phyloP scores from a whole-genome alignment of 2,113 vertebrate species.

The Bagarius yarrelli region DNA sequence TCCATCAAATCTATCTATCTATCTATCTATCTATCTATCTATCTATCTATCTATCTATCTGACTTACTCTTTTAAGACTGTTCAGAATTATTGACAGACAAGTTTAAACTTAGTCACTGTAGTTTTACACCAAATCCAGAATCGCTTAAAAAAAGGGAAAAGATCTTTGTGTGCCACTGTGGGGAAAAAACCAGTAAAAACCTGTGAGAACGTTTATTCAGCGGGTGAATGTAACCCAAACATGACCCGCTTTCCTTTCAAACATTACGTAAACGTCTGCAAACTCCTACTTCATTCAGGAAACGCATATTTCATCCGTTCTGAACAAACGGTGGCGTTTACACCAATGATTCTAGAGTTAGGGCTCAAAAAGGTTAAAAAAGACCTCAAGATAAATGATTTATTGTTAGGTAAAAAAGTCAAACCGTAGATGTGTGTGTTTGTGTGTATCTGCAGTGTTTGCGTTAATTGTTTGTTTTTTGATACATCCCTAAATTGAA shows the following conservation, averaged over 20 bases:
- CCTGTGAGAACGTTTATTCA: constrained; percentile 41
- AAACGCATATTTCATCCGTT: constrained; percentile 41
- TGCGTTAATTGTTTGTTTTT: not conserved
- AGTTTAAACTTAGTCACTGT: not conserved
- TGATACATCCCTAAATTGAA: not conserved
- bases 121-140: not conserved
- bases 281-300: not conserved
- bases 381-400: constrained; percentile 6
- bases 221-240: constrained; percentile 14
- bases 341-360: not conserved
- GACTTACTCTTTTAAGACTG: no score
- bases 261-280: constrained; percentile 42
- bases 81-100: not conserved
- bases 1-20: no score
- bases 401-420: not conserved
- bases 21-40: no score
- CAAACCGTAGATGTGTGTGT: not conserved
- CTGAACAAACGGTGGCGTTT: not conserved
- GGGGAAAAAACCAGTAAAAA: not conserved
- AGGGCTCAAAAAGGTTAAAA: not conserved
- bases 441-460: not conserved
- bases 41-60: no score
- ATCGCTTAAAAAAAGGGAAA: not conserved
- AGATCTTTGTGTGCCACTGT: not conserved
- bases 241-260: constrained; percentile 14